These are phyloP conservation scores for Poeciliopsis turneri DNA, from an alignment of 2,797 vertebrate species.

Conservation along the genomic window DNA sequence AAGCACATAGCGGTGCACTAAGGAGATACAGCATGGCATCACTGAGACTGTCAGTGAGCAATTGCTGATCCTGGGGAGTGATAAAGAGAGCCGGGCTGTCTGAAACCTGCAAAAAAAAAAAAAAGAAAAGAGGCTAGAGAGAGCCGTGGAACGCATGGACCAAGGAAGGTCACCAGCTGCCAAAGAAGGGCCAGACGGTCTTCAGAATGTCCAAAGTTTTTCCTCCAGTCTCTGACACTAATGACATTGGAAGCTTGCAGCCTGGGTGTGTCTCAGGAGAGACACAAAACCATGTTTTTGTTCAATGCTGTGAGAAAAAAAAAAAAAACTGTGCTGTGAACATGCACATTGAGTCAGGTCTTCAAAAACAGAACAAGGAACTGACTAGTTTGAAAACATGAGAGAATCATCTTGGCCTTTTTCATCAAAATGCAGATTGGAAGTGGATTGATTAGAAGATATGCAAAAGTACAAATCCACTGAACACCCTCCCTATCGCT, in stretches of 20 bases:
- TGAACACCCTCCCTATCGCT: constrained; percentile 72
- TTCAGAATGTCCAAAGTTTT: constrained; percentile 61
- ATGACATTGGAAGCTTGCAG: constrained; percentile 43
- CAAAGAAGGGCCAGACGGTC: constrained; percentile 67
- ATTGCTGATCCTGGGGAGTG: constrained; percentile 82
- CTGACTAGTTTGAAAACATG: constrained; percentile 36
- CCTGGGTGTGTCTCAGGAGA: constrained; percentile 6
- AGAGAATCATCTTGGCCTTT: constrained; percentile 64
- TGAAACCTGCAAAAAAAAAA: constrained; percentile 73
- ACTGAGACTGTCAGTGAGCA: constrained; percentile 82
- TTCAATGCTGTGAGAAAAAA: too few relatives aligned
- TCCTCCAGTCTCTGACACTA: constrained; percentile 59
- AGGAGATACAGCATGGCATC: constrained; percentile 78
- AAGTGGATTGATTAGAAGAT: constrained; percentile 74
- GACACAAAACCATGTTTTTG: constrained; percentile 16
- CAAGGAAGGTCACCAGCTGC: constrained; percentile 81
- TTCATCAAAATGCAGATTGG: constrained; percentile 30
- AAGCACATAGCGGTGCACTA: constrained; percentile 66
- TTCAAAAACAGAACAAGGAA: constrained; percentile 16
- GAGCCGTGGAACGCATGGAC: constrained; percentile 71
- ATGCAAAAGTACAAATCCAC: constrained; percentile 74
- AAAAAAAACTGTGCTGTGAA: constrained; percentile 13
- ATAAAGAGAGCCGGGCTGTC: constrained; percentile 77
- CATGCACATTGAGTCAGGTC: neutral
- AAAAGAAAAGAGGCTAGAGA: constrained; percentile 60